Base-by-base conservation (phyloP, 2,888 invertebrate genomes). In the Drosophila meridiana region DNA sequence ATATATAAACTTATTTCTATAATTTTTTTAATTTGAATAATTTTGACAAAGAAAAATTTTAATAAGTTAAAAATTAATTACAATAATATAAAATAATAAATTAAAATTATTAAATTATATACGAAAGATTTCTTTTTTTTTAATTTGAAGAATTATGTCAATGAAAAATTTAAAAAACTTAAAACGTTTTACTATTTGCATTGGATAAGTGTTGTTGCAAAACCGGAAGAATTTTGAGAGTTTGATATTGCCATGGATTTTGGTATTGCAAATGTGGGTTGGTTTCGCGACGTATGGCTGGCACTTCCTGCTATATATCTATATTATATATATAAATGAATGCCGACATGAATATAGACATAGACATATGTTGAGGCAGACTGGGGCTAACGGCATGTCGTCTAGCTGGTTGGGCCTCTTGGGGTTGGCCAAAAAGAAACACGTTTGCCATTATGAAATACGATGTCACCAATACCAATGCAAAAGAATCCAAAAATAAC, bases 361-460 rank as follows among this genome's bases (percentile, higher is more conserved):
- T 75, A 56, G 50, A 68, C 61, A 71, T 61, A 65, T 69, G 68
- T 65, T 60, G 76, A 70, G 70, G 77, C 60, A 71, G 80, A 69
- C 62, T 52, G 73, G 40, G 34, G 34, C 65, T 67, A 77, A 65
- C 76, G 86, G 84, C 76, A 86, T 80, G 83, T 71, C 67, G 84
- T 77, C 73, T 77, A 78, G 71, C 83, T 83, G 80, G 83, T 83
- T 85, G 79, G 67, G 55, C 30, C 58, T 73, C 78, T 66, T 72
- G 85, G 68, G 72, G 78, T 76, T 82, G 80, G 72, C 71, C 78
- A 61, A 83, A 84, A 20, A 20, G 34, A 55, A 84, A 86, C 83
- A 86, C 75, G 83, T 84, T 84, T 84, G 85, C 66, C 83, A 84
- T 84, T 84, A 83, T 84, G 83, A 84, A 84, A 84, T 84, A 83